Evolutionary conservation across 1,140 invertebrate species (phyloP).

Genomic region (Drosophila albomicans): DNA sequence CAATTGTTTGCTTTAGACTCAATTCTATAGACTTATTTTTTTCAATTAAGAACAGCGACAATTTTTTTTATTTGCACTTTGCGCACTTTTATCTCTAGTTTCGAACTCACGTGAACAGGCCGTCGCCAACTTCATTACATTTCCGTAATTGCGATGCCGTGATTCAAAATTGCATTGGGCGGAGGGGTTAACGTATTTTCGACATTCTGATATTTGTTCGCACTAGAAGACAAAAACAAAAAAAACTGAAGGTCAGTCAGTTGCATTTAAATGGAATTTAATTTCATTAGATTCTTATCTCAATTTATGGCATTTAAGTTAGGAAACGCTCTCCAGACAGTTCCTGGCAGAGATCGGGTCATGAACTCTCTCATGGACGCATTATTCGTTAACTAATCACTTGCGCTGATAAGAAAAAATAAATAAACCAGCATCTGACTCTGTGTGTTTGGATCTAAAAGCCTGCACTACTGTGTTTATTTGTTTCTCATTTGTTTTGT

Average conservation of each 20-base stretch:
- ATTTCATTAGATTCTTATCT: neutral
- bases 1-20: constrained; percentile 20
- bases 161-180: constrained; percentile 9
- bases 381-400: constrained; percentile 30
- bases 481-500: constrained; percentile 25
- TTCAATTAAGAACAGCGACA: constrained; percentile 41
- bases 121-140: constrained; percentile 32
- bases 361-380: constrained; percentile 36
- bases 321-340: neutral
- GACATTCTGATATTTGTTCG: constrained; percentile 20
- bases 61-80: constrained; percentile 43
- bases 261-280: constrained; percentile 15
- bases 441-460: constrained; percentile 23
- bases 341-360: constrained; percentile 4
- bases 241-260: constrained; percentile 19
- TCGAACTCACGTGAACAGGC: constrained; percentile 26
- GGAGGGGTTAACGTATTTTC: neutral
- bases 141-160: constrained; percentile 44
- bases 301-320: neutral
- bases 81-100: constrained; percentile 35
- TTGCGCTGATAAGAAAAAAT: constrained; percentile 25
- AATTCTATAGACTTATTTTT: constrained; percentile 38
- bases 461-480: constrained; percentile 37
- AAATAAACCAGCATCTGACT: constrained; percentile 23
- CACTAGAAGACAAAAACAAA: neutral